Conservation (phyloP, 2,888 invertebrate genomes). For the Latheticus oryzae region DNA sequence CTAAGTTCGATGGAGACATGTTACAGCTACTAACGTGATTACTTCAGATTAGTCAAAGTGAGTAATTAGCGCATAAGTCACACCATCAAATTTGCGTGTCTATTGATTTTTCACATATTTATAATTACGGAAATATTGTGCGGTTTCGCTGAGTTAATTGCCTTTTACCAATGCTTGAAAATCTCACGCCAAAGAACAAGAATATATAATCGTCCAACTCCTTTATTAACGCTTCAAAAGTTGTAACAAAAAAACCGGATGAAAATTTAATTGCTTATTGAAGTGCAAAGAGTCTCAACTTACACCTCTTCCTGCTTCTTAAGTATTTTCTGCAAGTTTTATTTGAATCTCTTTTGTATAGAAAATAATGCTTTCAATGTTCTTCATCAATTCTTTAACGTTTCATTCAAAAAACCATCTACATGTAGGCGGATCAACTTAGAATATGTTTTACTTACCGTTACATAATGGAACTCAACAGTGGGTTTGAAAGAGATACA, state of each 20-base stretch:
- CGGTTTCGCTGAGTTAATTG: slow-evolving; percentile 30
- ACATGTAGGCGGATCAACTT: background rate
- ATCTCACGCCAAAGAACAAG: too few species aligned
- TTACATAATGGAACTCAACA: background rate
- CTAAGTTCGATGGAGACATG: slow-evolving; percentile 50
- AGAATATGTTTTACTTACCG: slow-evolving; percentile 13
- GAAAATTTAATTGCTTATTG: slow-evolving; percentile 18
- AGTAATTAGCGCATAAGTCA: slow-evolving; percentile 42
- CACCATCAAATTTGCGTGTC: background rate
- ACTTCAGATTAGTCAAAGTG: slow-evolving; percentile 60
- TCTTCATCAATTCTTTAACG: background rate
- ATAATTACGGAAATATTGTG: slow-evolving; percentile 29
- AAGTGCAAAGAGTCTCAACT: slow-evolving; percentile 20
- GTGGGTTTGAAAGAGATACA: slow-evolving; percentile 1
- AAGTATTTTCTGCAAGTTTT: slow-evolving; percentile 7
- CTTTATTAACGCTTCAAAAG: slow-evolving; percentile 15
- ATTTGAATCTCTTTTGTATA: slow-evolving; percentile 1
- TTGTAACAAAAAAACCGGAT: slow-evolving; percentile 19
- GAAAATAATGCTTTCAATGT: slow-evolving; percentile 1
- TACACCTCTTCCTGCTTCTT: slow-evolving; percentile 8
- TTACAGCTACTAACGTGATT: slow-evolving; percentile 45
- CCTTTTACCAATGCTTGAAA: slow-evolving; percentile 7
- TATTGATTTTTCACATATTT: background rate
- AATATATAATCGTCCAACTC: too few species aligned
- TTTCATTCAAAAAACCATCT: background rate